Evolutionary conservation across 2,113 vertebrate genomes (phyloP), one percentile per base, ranked within the genome.

Genomic region (Salvelinus namaycush): DNA sequence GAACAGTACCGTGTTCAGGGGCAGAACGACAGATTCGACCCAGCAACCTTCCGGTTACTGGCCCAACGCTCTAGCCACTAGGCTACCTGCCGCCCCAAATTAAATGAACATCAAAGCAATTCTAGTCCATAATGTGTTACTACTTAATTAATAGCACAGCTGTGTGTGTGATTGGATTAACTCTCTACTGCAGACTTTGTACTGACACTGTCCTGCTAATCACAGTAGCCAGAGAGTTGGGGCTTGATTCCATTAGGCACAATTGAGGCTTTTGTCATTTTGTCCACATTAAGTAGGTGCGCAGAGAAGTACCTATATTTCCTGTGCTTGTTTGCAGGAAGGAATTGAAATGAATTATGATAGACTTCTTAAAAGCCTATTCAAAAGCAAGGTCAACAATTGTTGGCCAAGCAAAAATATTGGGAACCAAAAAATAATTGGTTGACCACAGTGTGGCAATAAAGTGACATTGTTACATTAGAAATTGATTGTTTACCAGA

Each of bases 71-170:
- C 34, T 34, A 34, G 34, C 34, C 34, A 34, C 34, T 7, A 7
- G 34, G 34, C 34, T 34, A 34, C 34, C 34, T 34, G 34, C 34
- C 34, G 34, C 34, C 34, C 34, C 34, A 34, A 34, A 34, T 7
- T 0, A 34, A 34, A 54, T 54, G 1, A 54, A 34, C 6, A 54
- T 26, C 6, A 22, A n/a, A 26, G 1, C 20, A 12, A 26, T 11
- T 7, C 22, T 64, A 11, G 65, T 67, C 65, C 26, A 14, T 27
- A 12, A 24, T 67, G 65, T 9, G 7, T 68, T 68, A 70, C 13
- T 70, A 26, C 44, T 26, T 49, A 70, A 70, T 70, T 48, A 18
- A 49, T 24, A 70, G n/a, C 39, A 39, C 67, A 11, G 68, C 44
- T 49, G 12, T 24, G n/a, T 24, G 11, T 0, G n/a, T 70, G 16